Evolutionary conservation across 2,797 vertebrate genomes (phyloP).

Genomic region (Muscicapa striata): DNA sequence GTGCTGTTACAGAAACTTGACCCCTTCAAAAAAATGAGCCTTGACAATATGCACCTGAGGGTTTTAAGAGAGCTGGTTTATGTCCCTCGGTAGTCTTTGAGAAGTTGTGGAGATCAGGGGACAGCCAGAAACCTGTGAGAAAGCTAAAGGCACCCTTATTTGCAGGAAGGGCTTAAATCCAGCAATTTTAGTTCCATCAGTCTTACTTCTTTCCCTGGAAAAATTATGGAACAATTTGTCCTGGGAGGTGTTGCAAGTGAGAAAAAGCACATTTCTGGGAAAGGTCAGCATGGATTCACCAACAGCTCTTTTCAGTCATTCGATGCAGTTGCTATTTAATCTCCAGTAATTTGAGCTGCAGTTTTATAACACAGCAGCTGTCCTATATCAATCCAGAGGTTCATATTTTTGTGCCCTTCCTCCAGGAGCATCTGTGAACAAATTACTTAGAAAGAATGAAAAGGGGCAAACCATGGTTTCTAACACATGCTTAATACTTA

Average conservation of each 20-base stretch:
- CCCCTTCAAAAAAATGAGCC: rapidly evolving
- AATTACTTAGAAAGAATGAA: neutral
- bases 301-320: neutral
- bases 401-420: neutral
- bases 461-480: neutral
- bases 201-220: neutral
- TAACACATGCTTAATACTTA: neutral
- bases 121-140: neutral
- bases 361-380: neutral
- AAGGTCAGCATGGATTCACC: neutral
- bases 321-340: neutral
- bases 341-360: neutral
- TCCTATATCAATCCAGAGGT: neutral
- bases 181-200: neutral
- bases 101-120: neutral
- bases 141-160: neutral
- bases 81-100: neutral
- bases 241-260: neutral
- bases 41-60: neutral
- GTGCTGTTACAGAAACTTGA: neutral
- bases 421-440: neutral
- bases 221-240: neutral
- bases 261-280: neutral
- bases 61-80: neutral
- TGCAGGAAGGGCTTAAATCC: neutral